Evolutionary conservation across 2,113 vertebrate species (phyloP), one percentile per base, ranked within the genome.

Genomic region (Atherinomorus stipes): DNA sequence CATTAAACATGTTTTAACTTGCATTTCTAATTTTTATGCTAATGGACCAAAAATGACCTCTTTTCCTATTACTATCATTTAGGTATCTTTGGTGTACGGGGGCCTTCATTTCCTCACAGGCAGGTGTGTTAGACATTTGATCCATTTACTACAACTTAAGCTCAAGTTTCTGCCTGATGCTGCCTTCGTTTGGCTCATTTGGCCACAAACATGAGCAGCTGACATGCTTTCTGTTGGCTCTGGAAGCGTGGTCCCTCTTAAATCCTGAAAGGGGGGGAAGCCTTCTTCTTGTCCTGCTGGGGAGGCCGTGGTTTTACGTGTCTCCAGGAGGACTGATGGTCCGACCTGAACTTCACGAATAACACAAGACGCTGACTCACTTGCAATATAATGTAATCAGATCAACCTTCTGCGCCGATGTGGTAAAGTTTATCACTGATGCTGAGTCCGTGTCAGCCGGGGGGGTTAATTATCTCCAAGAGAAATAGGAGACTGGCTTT

Each of bases 311-410:
- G 34, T 15, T 31, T 26, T 53, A 31, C 11, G 7, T 0, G 73
- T 64, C 34, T 78, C 50, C 50, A 11, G 37, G 49, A 75, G 28
- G 47, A 57, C 21, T 57, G 69, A 18, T 19, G 2, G 28, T 60
- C 2, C 59, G 63, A 72, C 58, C 54, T 50, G 59, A 59, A 25
- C 65, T 25, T 49, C 34, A 18, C 63, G 62, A 44, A 68, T 38
- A 54, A 28, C 63, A 26, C 44, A 19, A 52, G 37, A 1, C 37
- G 15, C 40, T 19, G 44, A 0, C 52, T 50, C 58, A 37, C 15
- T 7, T 42, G 4, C 59, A 38, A 22, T 9, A 1, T 11, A n/a
- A 34, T 6, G 52, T 60, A 6, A 47, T 47, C 44, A 19, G 44
- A n/a, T 63, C 0, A 34, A 25, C 11, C 12, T 12, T 34, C 21